Evolutionary conservation across 2,113 vertebrate genomes (phyloP), one percentile per base, ranked within the genome.

Genomic region (Gnathonemus echidnorhynchus): DNA sequence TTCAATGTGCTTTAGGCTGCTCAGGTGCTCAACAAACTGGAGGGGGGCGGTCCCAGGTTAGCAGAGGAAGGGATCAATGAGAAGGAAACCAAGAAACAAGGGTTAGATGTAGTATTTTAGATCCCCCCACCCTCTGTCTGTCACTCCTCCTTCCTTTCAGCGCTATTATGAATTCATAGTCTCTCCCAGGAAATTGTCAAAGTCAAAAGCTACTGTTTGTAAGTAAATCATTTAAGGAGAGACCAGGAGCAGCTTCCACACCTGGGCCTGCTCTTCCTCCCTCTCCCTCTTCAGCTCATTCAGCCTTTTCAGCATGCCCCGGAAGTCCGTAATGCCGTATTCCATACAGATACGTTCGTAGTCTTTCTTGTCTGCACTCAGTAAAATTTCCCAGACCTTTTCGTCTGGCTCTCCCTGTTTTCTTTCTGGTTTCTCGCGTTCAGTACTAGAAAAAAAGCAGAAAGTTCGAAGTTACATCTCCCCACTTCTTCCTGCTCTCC

Each of bases 291-390:
- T 97, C 90, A 97, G 94, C 91, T 96, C 94, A 80, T 95, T 96
- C 83, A 98, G 95, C 93, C 94, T 97, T 48, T 93, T 98, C 91
- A 98, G 93, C 96, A 98, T 97, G 90, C 97, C 93, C 1, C 97
- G 96, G 89, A 97, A 97, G 92, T 98, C 96, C 2, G 95, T 97
- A 58, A 98, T 93, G 11, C 97, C 96, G 0, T 97, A 97, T 89
- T 97, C 95, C 0, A 93, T 0, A 91, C 97, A 98, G 90, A 98
- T 97, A 27, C 90, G 90, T 91, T 98, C 97, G 4, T 98, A 98
- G 89, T 98, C 96, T 92, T 94, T 98, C 53, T 91, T 97, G 84
- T 97, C 96, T 4, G 97, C 95, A 1, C 96, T 96, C 93, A 98
- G 88, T 91, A 98, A 62, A 83, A 97, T 90, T 39, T 99, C 97